These are phyloP conservation scores for Ethmia dodecea DNA, from an alignment of 2,888 invertebrate species.

Conservation along the genomic window DNA sequence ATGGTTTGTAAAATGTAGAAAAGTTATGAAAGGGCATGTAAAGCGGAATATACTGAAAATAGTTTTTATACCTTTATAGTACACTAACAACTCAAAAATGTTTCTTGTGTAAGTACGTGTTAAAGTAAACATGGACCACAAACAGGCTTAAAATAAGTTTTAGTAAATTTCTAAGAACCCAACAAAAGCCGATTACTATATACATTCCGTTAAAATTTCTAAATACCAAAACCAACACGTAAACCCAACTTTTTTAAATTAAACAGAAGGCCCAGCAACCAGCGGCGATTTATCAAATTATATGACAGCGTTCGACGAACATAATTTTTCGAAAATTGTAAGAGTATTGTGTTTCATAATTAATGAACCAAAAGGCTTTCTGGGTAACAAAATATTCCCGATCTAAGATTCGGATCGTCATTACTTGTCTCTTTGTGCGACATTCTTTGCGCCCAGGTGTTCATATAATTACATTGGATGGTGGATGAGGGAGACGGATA, in stretches of 20 bases:
- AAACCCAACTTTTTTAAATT: conserved; percentile 23
- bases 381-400: conserved; percentile 72
- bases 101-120: too few species aligned
- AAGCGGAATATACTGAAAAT: too few species aligned
- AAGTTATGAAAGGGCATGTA: too few species aligned
- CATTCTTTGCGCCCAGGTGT: conserved; percentile 77
- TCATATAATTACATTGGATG: conserved; percentile 71
- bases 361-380: conserved; percentile 76
- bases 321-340: conserved; percentile 70
- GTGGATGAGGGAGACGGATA: conserved; percentile 43
- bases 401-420: conserved; percentile 75
- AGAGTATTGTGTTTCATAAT: conserved; percentile 75
- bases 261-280: conserved; percentile 42
- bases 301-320: conserved; percentile 64
- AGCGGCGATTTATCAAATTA: conserved; percentile 63
- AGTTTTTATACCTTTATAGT: too few species aligned
- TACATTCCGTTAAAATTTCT: too few species aligned
- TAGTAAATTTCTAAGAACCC: neutral
- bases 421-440: conserved; percentile 76
- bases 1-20: too few species aligned
- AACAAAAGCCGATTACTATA: neutral
- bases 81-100: too few species aligned
- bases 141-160: too few species aligned
- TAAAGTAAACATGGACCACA: too few species aligned
- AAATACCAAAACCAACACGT: conserved; percentile 22